phyloP scores from a whole-genome alignment of 2,113 vertebrate species.

The Calidris pugnax region DNA sequence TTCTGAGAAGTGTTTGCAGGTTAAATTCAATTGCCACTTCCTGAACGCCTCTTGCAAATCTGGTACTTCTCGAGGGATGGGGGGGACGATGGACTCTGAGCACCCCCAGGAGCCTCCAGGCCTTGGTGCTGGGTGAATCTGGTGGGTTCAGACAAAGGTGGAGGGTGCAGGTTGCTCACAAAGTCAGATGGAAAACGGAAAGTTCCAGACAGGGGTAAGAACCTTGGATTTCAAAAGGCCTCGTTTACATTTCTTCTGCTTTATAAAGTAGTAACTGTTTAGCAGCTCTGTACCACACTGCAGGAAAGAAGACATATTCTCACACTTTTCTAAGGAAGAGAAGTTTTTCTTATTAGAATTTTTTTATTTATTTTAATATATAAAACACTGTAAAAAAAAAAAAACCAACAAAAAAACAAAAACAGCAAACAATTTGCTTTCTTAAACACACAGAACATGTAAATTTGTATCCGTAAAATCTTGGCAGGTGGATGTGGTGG shows the following conservation, averaged over 20 bases:
- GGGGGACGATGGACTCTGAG: rapidly evolving
- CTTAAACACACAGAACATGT: constrained; percentile 58
- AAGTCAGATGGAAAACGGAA: background rate
- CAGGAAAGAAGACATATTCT: constrained; percentile 60
- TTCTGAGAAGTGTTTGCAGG: no score
- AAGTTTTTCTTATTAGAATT: constrained; percentile 83
- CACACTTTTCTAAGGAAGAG: constrained; percentile 85
- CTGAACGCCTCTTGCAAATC: no score
- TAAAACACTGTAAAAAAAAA: constrained; percentile 80
- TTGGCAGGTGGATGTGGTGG: constrained; percentile 69
- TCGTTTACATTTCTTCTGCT: constrained; percentile 65
- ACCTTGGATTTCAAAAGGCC: background rate
- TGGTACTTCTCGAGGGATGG: no score
- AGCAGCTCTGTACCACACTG: constrained; percentile 40
- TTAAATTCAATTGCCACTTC: no score
- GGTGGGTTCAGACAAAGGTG: rapidly evolving
- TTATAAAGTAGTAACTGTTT: constrained; percentile 15
- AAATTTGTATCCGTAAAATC: constrained; percentile 68
- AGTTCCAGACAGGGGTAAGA: constrained; percentile 25
- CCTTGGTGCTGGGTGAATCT: background rate
- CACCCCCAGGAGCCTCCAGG: rapidly evolving
- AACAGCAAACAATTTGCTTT: constrained; percentile 63
- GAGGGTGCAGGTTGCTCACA: background rate
- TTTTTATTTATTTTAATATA: constrained; percentile 91
- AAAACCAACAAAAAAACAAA: constrained; percentile 1